These are phyloP conservation scores for Mamestra configurata DNA, from an alignment of 1,140 invertebrate species.

Conservation along the genomic window DNA sequence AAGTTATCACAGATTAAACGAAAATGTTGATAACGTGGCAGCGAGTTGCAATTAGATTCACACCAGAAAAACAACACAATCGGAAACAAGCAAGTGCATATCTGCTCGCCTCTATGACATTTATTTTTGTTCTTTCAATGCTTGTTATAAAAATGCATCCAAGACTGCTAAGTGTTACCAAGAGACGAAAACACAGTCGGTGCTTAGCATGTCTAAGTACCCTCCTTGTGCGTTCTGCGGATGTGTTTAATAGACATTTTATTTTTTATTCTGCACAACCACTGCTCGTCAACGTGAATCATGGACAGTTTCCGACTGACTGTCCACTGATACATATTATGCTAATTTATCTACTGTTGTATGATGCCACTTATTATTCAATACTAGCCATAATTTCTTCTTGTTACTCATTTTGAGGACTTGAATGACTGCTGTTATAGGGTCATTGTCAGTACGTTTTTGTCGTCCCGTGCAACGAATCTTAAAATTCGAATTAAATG, in stretches of 20 bases:
- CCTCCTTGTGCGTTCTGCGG: conserved; percentile 9
- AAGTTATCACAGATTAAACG: too few relatives aligned
- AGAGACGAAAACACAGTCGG: not conserved
- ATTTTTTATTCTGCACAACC: conserved; percentile 50
- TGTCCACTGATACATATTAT: conserved; percentile 48
- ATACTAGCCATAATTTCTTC: conserved; percentile 32
- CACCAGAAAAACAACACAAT: too few relatives aligned
- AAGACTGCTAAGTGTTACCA: not conserved
- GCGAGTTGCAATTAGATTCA: too few relatives aligned
- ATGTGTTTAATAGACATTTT: conserved; percentile 29
- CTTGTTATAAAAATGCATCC: not conserved
- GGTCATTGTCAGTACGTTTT: not conserved
- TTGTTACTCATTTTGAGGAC: conserved; percentile 15
- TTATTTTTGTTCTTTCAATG: too few relatives aligned
- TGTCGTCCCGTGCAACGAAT: not conserved
- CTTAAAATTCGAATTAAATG: too few relatives aligned
- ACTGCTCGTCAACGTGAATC: conserved; percentile 48
- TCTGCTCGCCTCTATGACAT: too few relatives aligned
- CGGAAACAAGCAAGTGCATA: too few relatives aligned
- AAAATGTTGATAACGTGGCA: too few relatives aligned
- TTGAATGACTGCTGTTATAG: not conserved
- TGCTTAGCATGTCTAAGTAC: not conserved
- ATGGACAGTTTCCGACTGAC: conserved; percentile 51
- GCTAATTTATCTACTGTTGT: conserved; percentile 42
- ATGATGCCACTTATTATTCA: conserved; percentile 43